phyloP scores from a whole-genome alignment of 1,140 invertebrate species.

The Venustaconcha ellipsiformis region DNA sequence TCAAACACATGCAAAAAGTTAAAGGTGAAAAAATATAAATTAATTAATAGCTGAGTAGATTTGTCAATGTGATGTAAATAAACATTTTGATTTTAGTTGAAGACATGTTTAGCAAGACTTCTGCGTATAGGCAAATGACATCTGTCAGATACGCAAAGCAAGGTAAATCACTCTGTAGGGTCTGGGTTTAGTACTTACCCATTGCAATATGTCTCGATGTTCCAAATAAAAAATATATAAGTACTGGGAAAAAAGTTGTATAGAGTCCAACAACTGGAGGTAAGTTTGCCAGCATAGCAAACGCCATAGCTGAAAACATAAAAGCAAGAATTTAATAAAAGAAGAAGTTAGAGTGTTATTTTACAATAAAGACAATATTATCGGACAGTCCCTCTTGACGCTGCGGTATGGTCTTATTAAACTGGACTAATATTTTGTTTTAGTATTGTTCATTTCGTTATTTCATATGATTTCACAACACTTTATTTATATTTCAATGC shows the following conservation, averaged over 20 bases:
- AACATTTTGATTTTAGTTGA: too few relatives aligned
- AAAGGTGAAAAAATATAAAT: too few relatives aligned
- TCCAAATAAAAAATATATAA: slow-evolving; percentile 69
- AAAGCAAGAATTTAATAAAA: background rate
- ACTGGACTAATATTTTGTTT: slow-evolving; percentile 8
- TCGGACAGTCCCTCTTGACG: background rate
- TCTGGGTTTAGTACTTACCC: slow-evolving; percentile 40
- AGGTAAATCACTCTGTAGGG: too few relatives aligned
- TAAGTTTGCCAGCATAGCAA: slow-evolving; percentile 58
- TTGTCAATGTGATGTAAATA: too few relatives aligned
- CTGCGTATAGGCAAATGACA: too few relatives aligned
- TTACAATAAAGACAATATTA: background rate
- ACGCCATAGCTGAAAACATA: slow-evolving; percentile 61
- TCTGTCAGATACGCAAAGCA: too few relatives aligned
- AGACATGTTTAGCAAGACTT: too few relatives aligned
- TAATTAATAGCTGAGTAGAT: too few relatives aligned
- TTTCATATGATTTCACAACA: too few relatives aligned
- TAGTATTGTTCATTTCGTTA: too few relatives aligned
- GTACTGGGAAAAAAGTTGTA: slow-evolving; percentile 66
- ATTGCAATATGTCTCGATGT: slow-evolving; percentile 65
- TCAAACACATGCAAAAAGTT: too few relatives aligned
- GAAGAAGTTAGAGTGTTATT: background rate
- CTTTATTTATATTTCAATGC: too few relatives aligned
- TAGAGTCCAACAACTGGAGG: slow-evolving; percentile 67
- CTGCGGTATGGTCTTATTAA: background rate